Conservation (phyloP, 2,888 invertebrate species). For the Lasioglossum lativentre region DNA sequence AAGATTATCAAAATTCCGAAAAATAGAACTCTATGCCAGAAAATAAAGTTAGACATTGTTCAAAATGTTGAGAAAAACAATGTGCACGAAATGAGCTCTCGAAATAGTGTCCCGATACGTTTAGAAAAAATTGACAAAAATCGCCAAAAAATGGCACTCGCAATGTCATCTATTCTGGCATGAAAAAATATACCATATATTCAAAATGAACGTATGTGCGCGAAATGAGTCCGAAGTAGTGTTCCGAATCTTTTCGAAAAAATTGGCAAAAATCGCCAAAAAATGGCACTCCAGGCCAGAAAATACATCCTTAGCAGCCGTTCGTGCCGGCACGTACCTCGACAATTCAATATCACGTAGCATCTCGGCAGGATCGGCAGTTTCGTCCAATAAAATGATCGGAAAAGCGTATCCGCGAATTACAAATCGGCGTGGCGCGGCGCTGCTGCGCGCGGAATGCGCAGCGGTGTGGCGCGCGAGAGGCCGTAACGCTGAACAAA, state of each 20-base stretch:
- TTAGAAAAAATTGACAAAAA: too few species aligned
- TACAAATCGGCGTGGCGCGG: constrained; percentile 4
- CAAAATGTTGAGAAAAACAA: neutral
- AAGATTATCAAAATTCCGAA: too few species aligned
- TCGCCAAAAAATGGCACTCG: too few species aligned
- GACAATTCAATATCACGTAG: neutral
- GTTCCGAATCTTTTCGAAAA: neutral
- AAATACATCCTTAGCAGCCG: neutral
- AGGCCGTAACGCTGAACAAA: constrained; percentile 19
- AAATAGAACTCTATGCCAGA: neutral
- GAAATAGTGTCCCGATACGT: too few species aligned
- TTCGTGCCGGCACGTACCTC: neutral
- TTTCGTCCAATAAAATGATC: constrained; percentile 6
- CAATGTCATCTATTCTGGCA: too few species aligned
- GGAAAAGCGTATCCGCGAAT: constrained; percentile 10
- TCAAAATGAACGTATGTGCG: too few species aligned
- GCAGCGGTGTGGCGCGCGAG: neutral
- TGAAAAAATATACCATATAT: too few species aligned
- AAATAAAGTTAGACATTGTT: neutral
- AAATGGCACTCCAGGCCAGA: neutral
- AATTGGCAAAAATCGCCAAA: neutral
- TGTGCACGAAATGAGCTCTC: too few species aligned
- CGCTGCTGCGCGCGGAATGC: neutral
- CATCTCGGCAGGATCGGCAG: neutral
- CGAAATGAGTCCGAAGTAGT: too few species aligned